phyloP scores from a whole-genome alignment of 1,140 invertebrate genomes.

The Plodia interpunctella region DNA sequence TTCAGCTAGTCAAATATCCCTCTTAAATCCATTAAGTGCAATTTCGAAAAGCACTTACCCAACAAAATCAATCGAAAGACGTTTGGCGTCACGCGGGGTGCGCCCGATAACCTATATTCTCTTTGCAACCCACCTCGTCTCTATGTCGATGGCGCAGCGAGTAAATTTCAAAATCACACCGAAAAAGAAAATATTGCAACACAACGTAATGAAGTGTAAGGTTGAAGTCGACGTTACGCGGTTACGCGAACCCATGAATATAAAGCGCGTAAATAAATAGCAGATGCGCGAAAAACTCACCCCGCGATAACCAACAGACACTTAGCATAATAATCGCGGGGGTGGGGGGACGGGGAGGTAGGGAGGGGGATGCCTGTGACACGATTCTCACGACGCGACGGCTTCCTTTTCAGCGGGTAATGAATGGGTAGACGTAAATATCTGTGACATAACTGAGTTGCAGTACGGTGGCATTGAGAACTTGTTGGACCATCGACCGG shows the following conservation, averaged over 20 bases:
- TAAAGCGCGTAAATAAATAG: slow-evolving; percentile 75
- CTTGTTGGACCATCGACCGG: slow-evolving; percentile 8
- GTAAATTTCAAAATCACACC: slow-evolving; percentile 26
- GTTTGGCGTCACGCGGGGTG: slow-evolving; percentile 57
- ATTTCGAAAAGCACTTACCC: slow-evolving; percentile 30
- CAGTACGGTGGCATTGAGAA: slow-evolving; percentile 19
- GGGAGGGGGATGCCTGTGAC: slow-evolving; percentile 45
- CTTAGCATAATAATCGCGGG: slow-evolving; percentile 74
- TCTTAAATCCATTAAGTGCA: slow-evolving; percentile 9
- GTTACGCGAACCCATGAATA: slow-evolving; percentile 69
- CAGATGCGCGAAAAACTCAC: slow-evolving; percentile 74
- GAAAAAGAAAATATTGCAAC: slow-evolving; percentile 38
- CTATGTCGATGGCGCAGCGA: slow-evolving; percentile 26
- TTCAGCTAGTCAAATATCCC: slow-evolving; percentile 1
- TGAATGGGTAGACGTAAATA: slow-evolving; percentile 68
- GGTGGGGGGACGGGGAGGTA: slow-evolving; percentile 23
- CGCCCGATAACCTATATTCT: slow-evolving; percentile 57
- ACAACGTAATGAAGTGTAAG: slow-evolving; percentile 68
- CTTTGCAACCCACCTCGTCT: slow-evolving; percentile 16
- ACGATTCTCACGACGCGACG: slow-evolving; percentile 71
- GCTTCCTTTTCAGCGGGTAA: slow-evolving; percentile 64
- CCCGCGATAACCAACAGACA: slow-evolving; percentile 58
- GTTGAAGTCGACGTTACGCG: slow-evolving; percentile 40
- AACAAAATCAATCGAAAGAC: slow-evolving; percentile 61
- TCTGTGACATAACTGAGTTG: slow-evolving; percentile 48